Base-by-base conservation (phyloP, 1,140 invertebrate genomes). In the Sycophila sp. region DNA sequence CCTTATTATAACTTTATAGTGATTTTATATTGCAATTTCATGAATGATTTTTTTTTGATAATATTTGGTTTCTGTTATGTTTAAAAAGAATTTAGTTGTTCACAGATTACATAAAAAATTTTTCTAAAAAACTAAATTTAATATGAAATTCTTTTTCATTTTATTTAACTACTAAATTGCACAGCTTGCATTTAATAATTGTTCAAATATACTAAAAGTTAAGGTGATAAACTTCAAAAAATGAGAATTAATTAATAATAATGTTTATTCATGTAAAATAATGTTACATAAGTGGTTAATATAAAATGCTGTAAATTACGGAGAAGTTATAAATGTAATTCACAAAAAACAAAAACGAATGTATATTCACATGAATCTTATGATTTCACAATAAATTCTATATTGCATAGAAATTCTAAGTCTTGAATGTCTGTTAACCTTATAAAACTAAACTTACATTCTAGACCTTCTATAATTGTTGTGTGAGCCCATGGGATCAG, bases 381-480 rank as follows among this genome's bases (percentile, higher is more conserved):
- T 62, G 58, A 69, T 56, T 51, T 49, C 11, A 49, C 56, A 40
- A 72, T 11, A n/a, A n/a, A n/a, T n/a, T 17, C 49, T 38, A 60
- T 17, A 62, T n/a, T n/a, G n/a, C n/a, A 64, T 75, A 73, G 71
- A 60, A 68, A 53, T 58, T 59, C 36, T 59, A 24, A 38, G 32
- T 53, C 13, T 30, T 56, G 38, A 64, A 68, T 64, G n/a, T 22
- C 15, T 13, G 56, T 64, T 69, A 11, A 67, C 49, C 17, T 8
- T 34, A 58, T 45, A 58, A 38, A 66, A 38, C 40, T 53, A 56
- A 47, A 73, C 68, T 75, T 75, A 73, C 71, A 75, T 56, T 73
- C 60, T 66, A 75, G 75, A 76, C 62, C 49, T 73, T 47, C 62
- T 73, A 45, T 69, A 74, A 26, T 70, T 67, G 17, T 69, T 55